These are phyloP conservation scores for Grapholita molesta DNA, from an alignment of 1,140 invertebrate genomes.

Conservation along the genomic window DNA sequence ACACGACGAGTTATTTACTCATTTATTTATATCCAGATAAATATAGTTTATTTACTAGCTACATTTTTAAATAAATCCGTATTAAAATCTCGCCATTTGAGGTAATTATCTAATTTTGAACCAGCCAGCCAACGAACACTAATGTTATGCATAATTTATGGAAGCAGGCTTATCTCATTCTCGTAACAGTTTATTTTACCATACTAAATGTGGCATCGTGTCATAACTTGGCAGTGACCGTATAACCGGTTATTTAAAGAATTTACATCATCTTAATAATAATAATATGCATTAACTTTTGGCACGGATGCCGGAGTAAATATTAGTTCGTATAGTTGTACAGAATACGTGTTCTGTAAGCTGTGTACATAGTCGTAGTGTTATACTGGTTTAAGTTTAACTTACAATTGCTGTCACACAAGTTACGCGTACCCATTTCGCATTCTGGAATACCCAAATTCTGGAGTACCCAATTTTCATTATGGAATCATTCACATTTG, in stretches of 20 bases:
- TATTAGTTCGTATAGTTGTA: background rate
- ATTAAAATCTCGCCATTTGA: background rate
- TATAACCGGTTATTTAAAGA: background rate
- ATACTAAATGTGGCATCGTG: background rate
- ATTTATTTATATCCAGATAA: no score
- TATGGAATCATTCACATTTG: no score
- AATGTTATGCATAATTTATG: background rate
- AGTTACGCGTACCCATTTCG: no score
- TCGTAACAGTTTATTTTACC: background rate
- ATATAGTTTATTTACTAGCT: no score
- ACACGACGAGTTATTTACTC: no score
- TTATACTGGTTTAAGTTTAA: no score
- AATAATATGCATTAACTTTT: background rate
- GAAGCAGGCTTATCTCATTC: background rate
- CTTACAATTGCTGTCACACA: no score
- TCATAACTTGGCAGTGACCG: background rate
- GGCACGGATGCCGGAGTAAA: background rate
- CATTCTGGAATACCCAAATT: no score
- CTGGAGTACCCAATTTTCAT: no score
- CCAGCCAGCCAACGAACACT: background rate
- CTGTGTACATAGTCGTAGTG: background rate
- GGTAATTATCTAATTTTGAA: background rate
- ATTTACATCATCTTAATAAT: background rate
- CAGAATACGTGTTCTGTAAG: background rate
- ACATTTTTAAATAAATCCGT: background rate